phyloP scores from a whole-genome alignment of 2,888 invertebrate species.

The Tiliacea citrago region DNA sequence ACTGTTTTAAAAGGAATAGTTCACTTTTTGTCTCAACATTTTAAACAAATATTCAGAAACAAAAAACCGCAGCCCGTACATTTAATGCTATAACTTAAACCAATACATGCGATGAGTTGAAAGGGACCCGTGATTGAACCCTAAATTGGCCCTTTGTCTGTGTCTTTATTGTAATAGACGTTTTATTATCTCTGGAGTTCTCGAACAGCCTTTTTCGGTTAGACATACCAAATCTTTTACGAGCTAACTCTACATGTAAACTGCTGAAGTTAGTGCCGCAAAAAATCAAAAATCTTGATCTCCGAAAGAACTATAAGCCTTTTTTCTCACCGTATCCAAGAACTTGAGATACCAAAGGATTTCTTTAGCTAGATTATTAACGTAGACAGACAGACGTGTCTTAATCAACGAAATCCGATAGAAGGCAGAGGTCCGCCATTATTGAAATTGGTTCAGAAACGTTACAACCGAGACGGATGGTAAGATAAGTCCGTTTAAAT shows the following conservation, averaged over 20 bases:
- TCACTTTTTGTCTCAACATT: background rate
- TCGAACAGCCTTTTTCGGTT: conserved; percentile 28
- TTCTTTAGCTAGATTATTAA: conserved; percentile 55
- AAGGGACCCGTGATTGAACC: conserved; percentile 32
- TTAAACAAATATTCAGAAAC: background rate
- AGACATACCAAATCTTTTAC: conserved; percentile 39
- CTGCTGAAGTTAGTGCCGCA: conserved; percentile 2
- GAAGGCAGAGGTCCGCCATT: conserved; percentile 60
- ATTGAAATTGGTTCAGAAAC: conserved; percentile 65
- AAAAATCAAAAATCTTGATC: conserved; percentile 15
- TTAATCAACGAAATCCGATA: conserved; percentile 66
- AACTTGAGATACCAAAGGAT: conserved; percentile 35
- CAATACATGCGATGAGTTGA: conserved; percentile 16
- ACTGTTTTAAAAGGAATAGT: background rate
- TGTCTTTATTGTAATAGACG: conserved; percentile 25
- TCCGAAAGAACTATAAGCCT: background rate
- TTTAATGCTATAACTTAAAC: conserved; percentile 15
- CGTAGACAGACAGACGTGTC: conserved; percentile 59
- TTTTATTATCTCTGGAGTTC: conserved; percentile 44
- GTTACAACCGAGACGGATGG: conserved; percentile 52
- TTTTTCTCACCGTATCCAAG: conserved; percentile 15
- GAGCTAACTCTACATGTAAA: conserved; percentile 23
- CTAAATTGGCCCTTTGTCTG: conserved; percentile 35
- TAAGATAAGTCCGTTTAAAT: conserved; percentile 46
- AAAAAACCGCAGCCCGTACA: too few relatives aligned